Evolutionary conservation across 2,797 vertebrate genomes (phyloP), one percentile per base, ranked within the genome.

Genomic region (Melanotaenia boesemani): DNA sequence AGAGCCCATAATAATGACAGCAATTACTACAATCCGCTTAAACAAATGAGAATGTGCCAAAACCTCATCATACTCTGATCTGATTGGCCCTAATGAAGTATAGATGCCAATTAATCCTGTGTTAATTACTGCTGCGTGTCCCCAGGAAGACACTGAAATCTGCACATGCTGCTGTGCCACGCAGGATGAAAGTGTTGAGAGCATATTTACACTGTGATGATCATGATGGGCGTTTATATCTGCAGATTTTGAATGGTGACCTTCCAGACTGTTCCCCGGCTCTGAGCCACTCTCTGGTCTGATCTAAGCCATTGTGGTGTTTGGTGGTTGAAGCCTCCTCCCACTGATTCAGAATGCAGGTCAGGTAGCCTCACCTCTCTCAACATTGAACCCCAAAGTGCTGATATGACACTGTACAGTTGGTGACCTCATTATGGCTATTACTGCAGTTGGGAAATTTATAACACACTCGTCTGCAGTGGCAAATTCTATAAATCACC

Each of bases 61-160:
- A 98, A 97, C 95, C 97, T 98, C 97, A 98, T 99, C 97, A 98
- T 97, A 96, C 96, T 95, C 96, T 96, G 97, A 98, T 99, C 97
- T 96, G 96, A 98, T 97, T 96, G 96, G 89, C 96, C 95, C 97
- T 99, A 99, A 98, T 97, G 97, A 98, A 97, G 98, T 99, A 98
- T 98, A 99, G 97, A 98, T 97, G 96, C 96, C 97, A 98, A 98
- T 99, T 99, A 99, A 99, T 99, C 97, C 97, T 96, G 96, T 95
- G 96, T 97, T 99, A 98, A 99, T 98, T 98, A 97, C 96, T 94
- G 95, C 92, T 95, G 95, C 94, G 94, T 95, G 93, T 97, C 96
- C 97, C 85, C 94, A 41, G 94, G 72, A 96, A n/a, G n/a, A 97
- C 96, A 97, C 96, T 95, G 95, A 96, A 97, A 97, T 96, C 97